phyloP scores from a whole-genome alignment of 2,113 vertebrate species.

The Syngnathus scovelli region DNA sequence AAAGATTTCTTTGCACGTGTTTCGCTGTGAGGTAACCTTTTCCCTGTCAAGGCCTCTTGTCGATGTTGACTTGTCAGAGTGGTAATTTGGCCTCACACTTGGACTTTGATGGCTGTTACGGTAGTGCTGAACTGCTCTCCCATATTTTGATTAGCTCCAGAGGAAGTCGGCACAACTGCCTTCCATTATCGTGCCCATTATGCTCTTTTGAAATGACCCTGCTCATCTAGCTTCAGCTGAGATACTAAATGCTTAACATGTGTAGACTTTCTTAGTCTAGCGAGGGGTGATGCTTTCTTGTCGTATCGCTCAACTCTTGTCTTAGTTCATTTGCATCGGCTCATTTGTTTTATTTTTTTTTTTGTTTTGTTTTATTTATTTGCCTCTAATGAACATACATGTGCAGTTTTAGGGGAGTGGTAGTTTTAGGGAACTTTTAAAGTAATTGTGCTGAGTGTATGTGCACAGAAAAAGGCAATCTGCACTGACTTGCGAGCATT shows the following conservation, averaged over 20 bases:
- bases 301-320: slow-evolving; percentile 5
- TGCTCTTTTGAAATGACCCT: slow-evolving; percentile 54
- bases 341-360: not conserved
- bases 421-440: not conserved
- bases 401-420: not conserved
- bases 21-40: slow-evolving; percentile 8
- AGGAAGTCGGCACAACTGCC: slow-evolving; percentile 56
- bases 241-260: slow-evolving; percentile 47
- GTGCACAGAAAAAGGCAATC: not conserved
- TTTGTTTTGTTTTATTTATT: not conserved
- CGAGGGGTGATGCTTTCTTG: not conserved
- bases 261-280: slow-evolving; percentile 20
- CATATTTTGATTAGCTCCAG: slow-evolving; percentile 51
- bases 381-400: not conserved
- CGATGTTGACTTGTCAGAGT: slow-evolving; percentile 29
- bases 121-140: slow-evolving; percentile 20
- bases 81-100: slow-evolving; percentile 24
- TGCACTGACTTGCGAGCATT: not conserved
- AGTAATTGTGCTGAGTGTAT: not conserved
- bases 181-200: slow-evolving; percentile 54
- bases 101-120: slow-evolving; percentile 17
- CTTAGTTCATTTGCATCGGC: not conserved
- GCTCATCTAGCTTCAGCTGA: slow-evolving; percentile 48
- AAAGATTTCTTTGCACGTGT: slow-evolving; percentile 5
- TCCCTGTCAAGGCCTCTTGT: slow-evolving; percentile 17